A percentile compares a stretch with the other conserved stretches of the same genome.
phyloP scores from a whole-genome alignment of 2,888 invertebrate genomes.

The Frankliniella fusca region DNA sequence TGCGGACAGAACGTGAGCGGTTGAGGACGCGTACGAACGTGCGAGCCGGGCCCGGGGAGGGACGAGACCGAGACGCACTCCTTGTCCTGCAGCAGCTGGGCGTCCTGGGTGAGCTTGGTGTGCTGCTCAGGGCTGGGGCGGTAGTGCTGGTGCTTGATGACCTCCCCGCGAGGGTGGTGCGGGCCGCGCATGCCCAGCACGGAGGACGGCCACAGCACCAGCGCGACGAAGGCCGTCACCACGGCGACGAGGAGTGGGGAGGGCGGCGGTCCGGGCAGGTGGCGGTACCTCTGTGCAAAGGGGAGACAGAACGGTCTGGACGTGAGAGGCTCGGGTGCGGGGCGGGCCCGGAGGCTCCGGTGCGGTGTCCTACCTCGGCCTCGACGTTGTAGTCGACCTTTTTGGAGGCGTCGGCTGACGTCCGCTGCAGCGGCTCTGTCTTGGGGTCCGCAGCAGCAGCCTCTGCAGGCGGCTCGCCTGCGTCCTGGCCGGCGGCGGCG shows the following conservation, averaged over 20 bases:
- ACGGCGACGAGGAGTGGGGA: conserved; percentile 16
- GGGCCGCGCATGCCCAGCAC: conserved; percentile 51
- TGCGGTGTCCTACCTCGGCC: too few species aligned
- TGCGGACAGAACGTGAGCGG: conserved; percentile 45
- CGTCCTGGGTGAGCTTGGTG: conserved; percentile 64
- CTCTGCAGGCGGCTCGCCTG: neutral
- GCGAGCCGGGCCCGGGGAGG: neutral
- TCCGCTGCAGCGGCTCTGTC: neutral
- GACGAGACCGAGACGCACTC: conserved; percentile 53
- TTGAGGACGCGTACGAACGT: neutral
- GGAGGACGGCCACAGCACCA: conserved; percentile 39
- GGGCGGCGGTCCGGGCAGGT: neutral
- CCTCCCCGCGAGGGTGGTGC: conserved; percentile 54
- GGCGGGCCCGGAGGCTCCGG: too few species aligned
- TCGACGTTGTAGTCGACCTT: neutral
- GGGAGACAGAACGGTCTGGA: neutral
- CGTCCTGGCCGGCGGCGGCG: too few species aligned
- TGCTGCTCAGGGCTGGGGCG: conserved; percentile 49
- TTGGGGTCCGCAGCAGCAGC: neutral
- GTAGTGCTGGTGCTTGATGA: conserved; percentile 52
- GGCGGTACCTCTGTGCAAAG: neutral
- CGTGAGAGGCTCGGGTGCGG: too few species aligned
- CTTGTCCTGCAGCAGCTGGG: conserved; percentile 67
- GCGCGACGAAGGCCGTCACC: conserved; percentile 4
- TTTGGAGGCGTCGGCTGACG: neutral